phyloP scores from a whole-genome alignment of 1,140 invertebrate genomes.

The Sminthurinus signatus region DNA sequence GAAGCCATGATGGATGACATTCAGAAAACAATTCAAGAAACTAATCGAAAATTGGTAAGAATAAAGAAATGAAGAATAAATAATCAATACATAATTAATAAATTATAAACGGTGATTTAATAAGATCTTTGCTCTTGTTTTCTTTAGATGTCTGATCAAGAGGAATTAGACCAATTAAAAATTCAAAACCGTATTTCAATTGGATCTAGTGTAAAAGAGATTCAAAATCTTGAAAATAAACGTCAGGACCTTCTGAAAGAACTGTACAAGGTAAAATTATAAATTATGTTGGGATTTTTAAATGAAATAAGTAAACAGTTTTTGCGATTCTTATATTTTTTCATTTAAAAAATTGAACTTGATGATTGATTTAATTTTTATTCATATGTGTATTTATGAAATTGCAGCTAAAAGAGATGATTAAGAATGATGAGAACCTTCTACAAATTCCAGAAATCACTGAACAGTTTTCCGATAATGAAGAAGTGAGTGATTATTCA shows the following conservation, averaged over 20 bases:
- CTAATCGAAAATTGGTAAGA: slow-evolving; percentile 59
- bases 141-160: slow-evolving; percentile 57
- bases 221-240: slow-evolving; percentile 54
- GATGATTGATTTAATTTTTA: not conserved
- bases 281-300: too few relatives aligned
- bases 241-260: slow-evolving; percentile 53
- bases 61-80: too few relatives aligned
- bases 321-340: too few relatives aligned
- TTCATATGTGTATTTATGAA: not conserved
- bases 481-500: slow-evolving; percentile 28
- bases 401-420: slow-evolving; percentile 18
- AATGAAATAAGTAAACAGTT: too few relatives aligned
- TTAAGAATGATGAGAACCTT: slow-evolving; percentile 8
- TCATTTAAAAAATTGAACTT: too few relatives aligned
- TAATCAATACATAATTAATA: too few relatives aligned
- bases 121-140: too few relatives aligned
- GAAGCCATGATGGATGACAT: slow-evolving; percentile 69
- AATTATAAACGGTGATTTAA: too few relatives aligned
- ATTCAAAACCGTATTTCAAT: slow-evolving; percentile 57
- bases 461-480: slow-evolving; percentile 23
- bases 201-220: slow-evolving; percentile 56
- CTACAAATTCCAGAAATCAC: slow-evolving; percentile 26
- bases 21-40: slow-evolving; percentile 64
- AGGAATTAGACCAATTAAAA: slow-evolving; percentile 59
- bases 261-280: slow-evolving; percentile 42